Conservation (phyloP, 1,140 invertebrate genomes). For the Drosophila carrolli region DNA sequence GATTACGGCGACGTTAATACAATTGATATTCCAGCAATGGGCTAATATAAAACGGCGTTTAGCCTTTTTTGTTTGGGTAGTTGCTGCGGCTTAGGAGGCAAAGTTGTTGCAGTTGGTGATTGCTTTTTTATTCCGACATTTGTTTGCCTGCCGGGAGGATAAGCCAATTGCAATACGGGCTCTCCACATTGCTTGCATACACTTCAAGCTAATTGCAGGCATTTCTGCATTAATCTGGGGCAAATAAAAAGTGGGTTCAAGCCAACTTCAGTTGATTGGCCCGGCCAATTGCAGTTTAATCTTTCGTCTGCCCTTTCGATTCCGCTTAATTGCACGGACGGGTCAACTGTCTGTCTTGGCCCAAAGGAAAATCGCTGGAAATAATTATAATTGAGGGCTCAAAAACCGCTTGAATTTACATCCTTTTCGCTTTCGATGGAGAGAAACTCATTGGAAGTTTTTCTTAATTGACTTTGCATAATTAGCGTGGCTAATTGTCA, state of each 20-base stretch:
- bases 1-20: constrained; percentile 77
- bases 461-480: constrained; percentile 79
- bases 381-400: constrained; percentile 76
- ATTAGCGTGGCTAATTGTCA: constrained; percentile 69
- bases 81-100: constrained; percentile 55
- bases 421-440: constrained; percentile 6
- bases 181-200: constrained; percentile 32
- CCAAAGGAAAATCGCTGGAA: constrained; percentile 70
- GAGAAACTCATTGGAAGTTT: constrained; percentile 49
- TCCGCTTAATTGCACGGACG: constrained; percentile 52
- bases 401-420: constrained; percentile 59
- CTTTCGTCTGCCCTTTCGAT: constrained; percentile 43
- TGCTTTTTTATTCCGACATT: constrained; percentile 72
- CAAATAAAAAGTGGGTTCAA: constrained; percentile 2
- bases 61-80: constrained; percentile 29
- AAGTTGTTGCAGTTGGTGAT: constrained; percentile 70
- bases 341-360: constrained; percentile 23
- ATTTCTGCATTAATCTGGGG: constrained; percentile 28
- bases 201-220: constrained; percentile 54
- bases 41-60: constrained; percentile 50
- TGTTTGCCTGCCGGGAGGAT: constrained; percentile 52
- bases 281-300: constrained; percentile 58
- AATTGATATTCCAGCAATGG: constrained; percentile 66
- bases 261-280: constrained; percentile 18
- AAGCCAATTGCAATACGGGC: constrained; percentile 42